These are phyloP conservation scores for Montipora efflorescens DNA, from an alignment of 64 coral and sea anemone genomes.

Conservation along the genomic window DNA sequence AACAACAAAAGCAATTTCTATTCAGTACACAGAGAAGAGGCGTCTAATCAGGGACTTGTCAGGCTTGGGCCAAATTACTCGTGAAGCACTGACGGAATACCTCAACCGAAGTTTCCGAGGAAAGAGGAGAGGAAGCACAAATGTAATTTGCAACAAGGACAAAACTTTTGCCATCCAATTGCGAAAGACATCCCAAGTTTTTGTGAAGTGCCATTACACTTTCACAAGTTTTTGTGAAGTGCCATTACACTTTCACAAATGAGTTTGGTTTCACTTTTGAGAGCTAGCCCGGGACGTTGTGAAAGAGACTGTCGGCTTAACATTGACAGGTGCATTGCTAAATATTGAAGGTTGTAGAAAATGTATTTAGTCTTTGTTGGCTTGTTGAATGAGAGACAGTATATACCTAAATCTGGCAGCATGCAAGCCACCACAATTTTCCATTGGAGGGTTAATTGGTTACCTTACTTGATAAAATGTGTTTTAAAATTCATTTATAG, in stretches of 20 bases:
- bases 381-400: not conserved
- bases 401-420: not conserved
- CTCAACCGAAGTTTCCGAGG: too few relatives aligned
- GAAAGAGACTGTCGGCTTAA: not conserved
- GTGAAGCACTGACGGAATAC: not conserved
- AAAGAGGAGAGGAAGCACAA: too few relatives aligned
- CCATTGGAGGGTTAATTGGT: not conserved
- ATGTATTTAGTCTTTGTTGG: not conserved
- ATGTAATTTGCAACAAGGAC: not conserved
- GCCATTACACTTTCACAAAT: constrained; percentile 14
- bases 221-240: not conserved
- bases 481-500: not conserved
- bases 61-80: not conserved
- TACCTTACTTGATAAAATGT: not conserved
- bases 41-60: not conserved
- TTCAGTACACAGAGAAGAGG: not conserved
- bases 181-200: constrained; percentile 12
- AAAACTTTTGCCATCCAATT: not conserved
- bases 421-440: not conserved
- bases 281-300: not conserved
- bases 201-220: constrained; percentile 15
- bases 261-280: not conserved
- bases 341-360: not conserved
- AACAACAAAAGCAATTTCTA: not conserved
- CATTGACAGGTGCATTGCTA: too few relatives aligned